Percentiles rank a stretch among this genome's conserved stretches.
Conservation (phyloP, 64 coral and sea anemone species). For the Actinia tenebrosa region DNA sequence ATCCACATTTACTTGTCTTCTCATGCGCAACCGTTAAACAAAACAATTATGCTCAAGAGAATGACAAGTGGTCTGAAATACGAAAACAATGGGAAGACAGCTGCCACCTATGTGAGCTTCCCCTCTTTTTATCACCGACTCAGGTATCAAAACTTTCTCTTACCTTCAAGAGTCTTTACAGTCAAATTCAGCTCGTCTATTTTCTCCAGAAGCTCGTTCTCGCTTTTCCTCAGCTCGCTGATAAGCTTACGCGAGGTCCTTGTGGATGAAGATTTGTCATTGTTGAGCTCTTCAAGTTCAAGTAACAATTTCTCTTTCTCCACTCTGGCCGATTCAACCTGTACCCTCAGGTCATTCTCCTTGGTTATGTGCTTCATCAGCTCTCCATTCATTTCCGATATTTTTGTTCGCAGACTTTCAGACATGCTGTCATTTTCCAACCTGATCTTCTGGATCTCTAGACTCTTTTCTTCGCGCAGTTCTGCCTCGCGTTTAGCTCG, state of each 20-base stretch:
- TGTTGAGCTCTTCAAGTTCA: neutral
- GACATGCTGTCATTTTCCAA: neutral
- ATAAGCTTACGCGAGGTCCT: neutral
- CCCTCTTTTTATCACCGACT: too few species aligned
- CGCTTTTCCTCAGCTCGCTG: neutral
- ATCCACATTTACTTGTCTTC: too few species aligned
- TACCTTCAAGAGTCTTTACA: neutral
- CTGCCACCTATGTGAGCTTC: too few species aligned
- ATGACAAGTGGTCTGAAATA: too few species aligned
- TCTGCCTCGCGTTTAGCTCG: neutral
- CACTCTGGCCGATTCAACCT: neutral
- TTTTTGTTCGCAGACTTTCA: neutral
- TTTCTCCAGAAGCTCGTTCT: neutral
- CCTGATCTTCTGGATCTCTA: neutral
- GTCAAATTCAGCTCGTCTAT: neutral
- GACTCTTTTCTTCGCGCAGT: neutral
- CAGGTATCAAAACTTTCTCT: neutral
- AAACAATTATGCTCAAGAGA: too few species aligned
- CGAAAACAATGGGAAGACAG: too few species aligned
- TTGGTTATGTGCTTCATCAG: neutral
- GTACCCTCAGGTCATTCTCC: neutral
- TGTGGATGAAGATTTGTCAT: neutral
- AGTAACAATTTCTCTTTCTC: neutral
- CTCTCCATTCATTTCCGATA: neutral
- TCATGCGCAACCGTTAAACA: too few species aligned